Conservation (phyloP, 1,140 invertebrate genomes). For the Leptinotarsa texana region DNA sequence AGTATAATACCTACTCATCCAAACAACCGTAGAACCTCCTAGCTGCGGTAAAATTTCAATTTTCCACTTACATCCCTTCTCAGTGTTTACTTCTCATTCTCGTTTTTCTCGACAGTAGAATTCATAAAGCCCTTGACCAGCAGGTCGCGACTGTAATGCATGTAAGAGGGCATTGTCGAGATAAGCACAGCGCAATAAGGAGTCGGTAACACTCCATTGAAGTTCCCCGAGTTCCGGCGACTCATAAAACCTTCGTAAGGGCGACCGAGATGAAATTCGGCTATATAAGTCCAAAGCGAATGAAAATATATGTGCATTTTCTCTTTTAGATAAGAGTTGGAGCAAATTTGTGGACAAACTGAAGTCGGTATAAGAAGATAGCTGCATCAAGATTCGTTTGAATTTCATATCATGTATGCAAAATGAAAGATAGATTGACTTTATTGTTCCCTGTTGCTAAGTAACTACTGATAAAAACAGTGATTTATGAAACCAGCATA, state of each 20-base stretch:
- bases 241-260: conserved; percentile 3
- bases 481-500: too few relatives aligned
- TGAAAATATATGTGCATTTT: conserved; percentile 4
- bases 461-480: too few relatives aligned
- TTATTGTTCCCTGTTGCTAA: too few relatives aligned
- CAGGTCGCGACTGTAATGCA: neutral
- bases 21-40: too few relatives aligned
- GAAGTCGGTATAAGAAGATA: too few relatives aligned
- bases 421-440: too few relatives aligned
- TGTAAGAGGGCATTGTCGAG: conserved; percentile 1
- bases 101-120: neutral
- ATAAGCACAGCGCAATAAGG: neutral
- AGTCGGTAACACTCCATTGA: neutral
- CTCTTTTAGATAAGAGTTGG: neutral
- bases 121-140: neutral
- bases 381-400: too few relatives aligned
- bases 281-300: neutral
- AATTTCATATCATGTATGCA: too few relatives aligned
- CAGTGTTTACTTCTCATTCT: neutral
- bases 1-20: too few relatives aligned
- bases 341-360: neutral
- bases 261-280: neutral
- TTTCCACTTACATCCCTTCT: too few relatives aligned
- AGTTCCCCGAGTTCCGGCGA: neutral
- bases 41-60: too few relatives aligned